phyloP scores from a whole-genome alignment of 2,797 vertebrate genomes.

The Graptemys geographica region DNA sequence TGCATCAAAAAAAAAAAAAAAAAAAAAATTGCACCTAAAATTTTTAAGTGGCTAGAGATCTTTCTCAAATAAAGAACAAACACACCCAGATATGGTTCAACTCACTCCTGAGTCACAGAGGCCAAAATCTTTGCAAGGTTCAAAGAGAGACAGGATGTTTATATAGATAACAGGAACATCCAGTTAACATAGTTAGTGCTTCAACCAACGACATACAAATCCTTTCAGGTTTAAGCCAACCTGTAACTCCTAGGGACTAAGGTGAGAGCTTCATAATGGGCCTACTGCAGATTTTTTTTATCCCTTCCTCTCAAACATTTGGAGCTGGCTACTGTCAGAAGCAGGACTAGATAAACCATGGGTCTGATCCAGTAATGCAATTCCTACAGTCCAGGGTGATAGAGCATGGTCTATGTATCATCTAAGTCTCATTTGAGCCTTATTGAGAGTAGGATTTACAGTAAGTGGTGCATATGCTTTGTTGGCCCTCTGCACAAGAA shows the following conservation, averaged over 20 bases:
- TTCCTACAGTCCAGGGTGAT: constrained; percentile 1
- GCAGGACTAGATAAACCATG: neutral
- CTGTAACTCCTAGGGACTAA: neutral
- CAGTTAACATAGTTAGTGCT: neutral
- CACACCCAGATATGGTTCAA: neutral
- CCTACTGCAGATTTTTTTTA: neutral
- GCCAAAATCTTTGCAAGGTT: neutral
- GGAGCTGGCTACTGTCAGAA: constrained; percentile 1
- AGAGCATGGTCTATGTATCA: neutral
- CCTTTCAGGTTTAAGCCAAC: neutral
- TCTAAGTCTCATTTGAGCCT: neutral
- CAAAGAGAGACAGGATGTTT: neutral
- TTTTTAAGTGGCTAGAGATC: neutral
- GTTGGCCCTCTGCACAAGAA: neutral
- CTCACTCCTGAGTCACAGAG: neutral
- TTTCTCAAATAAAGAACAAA: neutral
- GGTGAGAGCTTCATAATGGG: neutral
- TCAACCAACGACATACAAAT: neutral
- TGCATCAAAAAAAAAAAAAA: constrained; percentile 1
- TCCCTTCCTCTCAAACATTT: neutral
- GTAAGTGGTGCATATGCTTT: neutral
- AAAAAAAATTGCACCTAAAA: neutral
- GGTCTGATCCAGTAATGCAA: neutral
- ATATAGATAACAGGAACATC: neutral
- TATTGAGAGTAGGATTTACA: neutral